phyloP scores from a whole-genome alignment of 1,140 invertebrate genomes.

The Carcinoscorpius rotundicauda region DNA sequence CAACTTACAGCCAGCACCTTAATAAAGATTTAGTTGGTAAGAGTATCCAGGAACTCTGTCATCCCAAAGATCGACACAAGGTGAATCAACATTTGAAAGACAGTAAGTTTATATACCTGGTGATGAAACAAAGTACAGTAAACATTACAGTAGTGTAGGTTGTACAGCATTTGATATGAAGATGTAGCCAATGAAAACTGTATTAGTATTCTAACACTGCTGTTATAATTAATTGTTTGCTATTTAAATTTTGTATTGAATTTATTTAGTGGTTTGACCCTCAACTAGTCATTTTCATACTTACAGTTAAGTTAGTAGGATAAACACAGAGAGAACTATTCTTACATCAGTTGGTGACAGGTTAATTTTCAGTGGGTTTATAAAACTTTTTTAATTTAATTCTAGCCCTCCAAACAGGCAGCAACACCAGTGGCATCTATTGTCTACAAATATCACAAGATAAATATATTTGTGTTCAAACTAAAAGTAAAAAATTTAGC shows the following conservation, averaged over 20 bases:
- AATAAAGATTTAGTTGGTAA: constrained; percentile 54
- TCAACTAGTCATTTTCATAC: no score
- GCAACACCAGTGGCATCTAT: constrained; percentile 59
- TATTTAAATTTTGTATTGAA: no score
- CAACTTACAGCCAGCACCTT: constrained; percentile 49
- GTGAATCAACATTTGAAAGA: constrained; percentile 60
- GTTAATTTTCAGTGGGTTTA: neutral
- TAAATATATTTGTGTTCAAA: constrained; percentile 69
- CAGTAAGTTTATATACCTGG: constrained; percentile 12
- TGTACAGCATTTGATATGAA: no score
- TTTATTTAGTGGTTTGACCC: no score
- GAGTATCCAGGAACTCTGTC: constrained; percentile 61
- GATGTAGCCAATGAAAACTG: no score
- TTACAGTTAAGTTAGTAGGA: neutral
- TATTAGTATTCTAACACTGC: no score
- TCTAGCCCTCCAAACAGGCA: constrained; percentile 46
- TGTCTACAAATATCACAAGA: constrained; percentile 58
- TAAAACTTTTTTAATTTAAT: neutral
- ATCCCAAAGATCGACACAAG: constrained; percentile 53
- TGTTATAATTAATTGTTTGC: no score
- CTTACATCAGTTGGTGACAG: neutral
- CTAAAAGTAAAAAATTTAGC: constrained; percentile 72
- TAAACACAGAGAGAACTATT: neutral
- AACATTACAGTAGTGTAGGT: no score
- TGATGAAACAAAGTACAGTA: neutral